Base-by-base conservation (phyloP, 2,113 vertebrate species). In the Sinosuthora webbiana region DNA sequence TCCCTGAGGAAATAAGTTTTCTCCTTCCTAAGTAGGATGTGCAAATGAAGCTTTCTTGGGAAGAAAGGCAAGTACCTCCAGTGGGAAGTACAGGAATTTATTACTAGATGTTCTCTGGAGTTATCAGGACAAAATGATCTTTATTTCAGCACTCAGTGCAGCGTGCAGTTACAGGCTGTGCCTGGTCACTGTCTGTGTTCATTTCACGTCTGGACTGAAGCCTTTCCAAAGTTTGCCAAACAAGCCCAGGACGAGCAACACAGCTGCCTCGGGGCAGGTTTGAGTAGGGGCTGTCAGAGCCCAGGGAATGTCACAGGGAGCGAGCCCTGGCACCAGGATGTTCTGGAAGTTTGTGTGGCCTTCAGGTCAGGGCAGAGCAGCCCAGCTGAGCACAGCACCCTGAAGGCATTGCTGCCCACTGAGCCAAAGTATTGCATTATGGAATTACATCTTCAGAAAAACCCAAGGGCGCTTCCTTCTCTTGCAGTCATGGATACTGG, bases 321-420 rank as follows among this genome's bases (percentile, higher is more conserved):
- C 0, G 1, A 67, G 56, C 44, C 59, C 69, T 68, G 85, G 47
- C 2, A 2, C 79, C 1, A 4, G 8, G 23, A 30, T 6, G 1
- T 50, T 30, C 74, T 30, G 2, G 24, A 62, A 57, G 27, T n/a
- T 31, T 16, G 23, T 42, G 45, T 5, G 44, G 74, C 67, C 65
- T 49, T 10, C 64, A 9, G 55, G 10, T 53, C 19, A 74, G 86
- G 75, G 35, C 10, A 50, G 69, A 31, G 57, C 30, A 70, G 37
- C 60, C 62, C 47, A 8, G 11, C 50, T 3, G 18, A 50, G 55
- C 22, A 14, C 45, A 53, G 80, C 69, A 33, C 37, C 60, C 42
- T 75, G 50, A 7, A 27, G 69, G 52, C 55, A 21, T 3, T n/a
- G 69, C 78, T 82, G 0, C 37, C 52, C 74, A 14, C 65, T 3